These are phyloP conservation scores for Manacus vitellinus DNA, from an alignment of 2,113 vertebrate species.

Conservation along the genomic window DNA sequence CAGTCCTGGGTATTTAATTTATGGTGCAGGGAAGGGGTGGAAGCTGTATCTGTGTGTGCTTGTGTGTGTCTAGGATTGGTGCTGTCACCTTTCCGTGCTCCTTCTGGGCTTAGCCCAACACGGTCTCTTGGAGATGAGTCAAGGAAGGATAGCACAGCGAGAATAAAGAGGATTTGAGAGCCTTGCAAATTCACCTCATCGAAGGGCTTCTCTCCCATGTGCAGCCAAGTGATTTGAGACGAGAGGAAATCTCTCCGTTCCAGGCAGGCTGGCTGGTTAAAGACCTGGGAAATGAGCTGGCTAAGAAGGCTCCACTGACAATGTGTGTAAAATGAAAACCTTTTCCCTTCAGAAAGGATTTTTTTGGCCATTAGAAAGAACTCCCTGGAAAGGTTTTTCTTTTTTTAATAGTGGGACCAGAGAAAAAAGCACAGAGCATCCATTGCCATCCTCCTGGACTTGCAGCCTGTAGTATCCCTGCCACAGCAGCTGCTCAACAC, in stretches of 20 bases:
- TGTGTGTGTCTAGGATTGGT: not conserved
- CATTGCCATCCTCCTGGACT: not conserved
- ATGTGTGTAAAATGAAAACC: constrained; percentile 22
- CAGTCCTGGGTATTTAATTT: not conserved
- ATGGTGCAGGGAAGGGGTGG: not conserved
- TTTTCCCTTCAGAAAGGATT: not conserved
- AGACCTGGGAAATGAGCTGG: constrained; percentile 46
- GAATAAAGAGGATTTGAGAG: constrained; percentile 37
- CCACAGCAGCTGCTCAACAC: not conserved
- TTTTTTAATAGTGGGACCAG: not conserved
- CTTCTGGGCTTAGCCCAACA: not conserved
- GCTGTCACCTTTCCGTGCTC: not conserved
- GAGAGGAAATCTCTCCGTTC: constrained; percentile 36
- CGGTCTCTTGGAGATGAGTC: not conserved
- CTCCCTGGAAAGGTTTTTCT: not conserved
- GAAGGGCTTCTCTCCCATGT: constrained; percentile 19
- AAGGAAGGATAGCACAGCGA: not conserved
- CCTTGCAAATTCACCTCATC: constrained; percentile 2
- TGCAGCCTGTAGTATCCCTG: not conserved
- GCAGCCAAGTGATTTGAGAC: constrained; percentile 16
- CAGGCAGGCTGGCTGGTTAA: constrained; percentile 22
- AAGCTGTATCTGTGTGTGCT: not conserved
- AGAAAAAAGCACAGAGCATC: not conserved
- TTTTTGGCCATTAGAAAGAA: not conserved
- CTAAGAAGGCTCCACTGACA: constrained; percentile 25